Base-by-base conservation (phyloP, 2,888 invertebrate species). In the Rapana venosa region DNA sequence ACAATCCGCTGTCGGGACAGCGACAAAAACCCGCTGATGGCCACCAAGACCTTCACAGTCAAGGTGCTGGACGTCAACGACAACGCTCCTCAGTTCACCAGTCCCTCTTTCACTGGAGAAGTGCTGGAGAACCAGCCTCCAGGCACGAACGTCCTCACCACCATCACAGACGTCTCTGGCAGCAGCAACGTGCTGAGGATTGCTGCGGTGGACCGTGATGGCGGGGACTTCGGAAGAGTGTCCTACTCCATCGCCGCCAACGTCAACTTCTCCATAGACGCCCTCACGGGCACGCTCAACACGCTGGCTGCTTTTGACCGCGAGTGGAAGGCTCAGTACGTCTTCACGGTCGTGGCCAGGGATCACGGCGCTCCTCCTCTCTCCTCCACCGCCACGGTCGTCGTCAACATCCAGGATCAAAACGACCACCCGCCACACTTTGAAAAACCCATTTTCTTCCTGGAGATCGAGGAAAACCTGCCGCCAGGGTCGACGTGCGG, bases 401-500 rank as follows among this genome's bases (percentile, higher is more conserved):
- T 92, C 32, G 93, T 94, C 58, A 93, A 91, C 84, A 93, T 95
- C 70, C 90, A 98, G 36, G 97, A 98, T 5, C 98, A 98, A 0
- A 96, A 98, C 92, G 99, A 99, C 97, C 98, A 99, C 96, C 90
- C 91, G 15, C 92, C 92, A 11, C 97, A 97, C 5, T 97, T 98
- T 0, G 98, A 47, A 2, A 61, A 88, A 58, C 91, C 98, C 91
- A 98, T 98, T 93, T 99, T 99, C 96, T 98, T 98, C 94, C 98
- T 98, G 0, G 97, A 98, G 26, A 97, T 99, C 0, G 96, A 98
- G 61, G 99, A 99, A 96, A 98, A 98, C 13, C 98, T 98, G 2
- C 98, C 98, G 20, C 97, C 98, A 0, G 98, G 98, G 0, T 98
- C 98, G 0, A 98, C 98, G 0, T 98, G 98, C 0, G 97, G 98